Evolutionary conservation across 2,797 vertebrate species (phyloP).

Genomic region (Chaetophractus vellerosus): DNA sequence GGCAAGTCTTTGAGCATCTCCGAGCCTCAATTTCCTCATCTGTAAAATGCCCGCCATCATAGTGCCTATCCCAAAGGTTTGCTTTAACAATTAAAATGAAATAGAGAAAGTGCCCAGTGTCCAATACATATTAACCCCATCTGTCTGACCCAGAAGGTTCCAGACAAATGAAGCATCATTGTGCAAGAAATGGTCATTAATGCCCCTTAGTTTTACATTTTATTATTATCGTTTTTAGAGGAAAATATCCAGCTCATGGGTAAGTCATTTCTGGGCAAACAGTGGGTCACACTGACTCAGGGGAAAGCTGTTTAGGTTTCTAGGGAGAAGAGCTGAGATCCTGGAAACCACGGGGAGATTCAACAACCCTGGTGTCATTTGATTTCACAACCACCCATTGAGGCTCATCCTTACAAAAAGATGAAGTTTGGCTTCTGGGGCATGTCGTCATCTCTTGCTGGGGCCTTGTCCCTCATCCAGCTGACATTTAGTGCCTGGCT

Average conservation of each 20-base stretch:
- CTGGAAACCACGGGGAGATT: not conserved
- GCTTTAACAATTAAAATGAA: not conserved
- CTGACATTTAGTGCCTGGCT: not conserved
- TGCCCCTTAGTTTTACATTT: not conserved
- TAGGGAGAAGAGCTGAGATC: not conserved
- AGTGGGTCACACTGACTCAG: not conserved
- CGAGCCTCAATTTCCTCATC: conserved; percentile 19
- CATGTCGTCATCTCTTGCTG: not conserved
- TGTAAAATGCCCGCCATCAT: not conserved
- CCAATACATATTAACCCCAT: not conserved
- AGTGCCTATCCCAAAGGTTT: not conserved
- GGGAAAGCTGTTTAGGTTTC: not conserved
- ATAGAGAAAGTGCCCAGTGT: not conserved
- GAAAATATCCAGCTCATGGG: not conserved
- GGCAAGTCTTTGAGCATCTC: not conserved
- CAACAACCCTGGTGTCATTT: not conserved
- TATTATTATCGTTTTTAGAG: not conserved
- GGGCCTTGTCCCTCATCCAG: not conserved
- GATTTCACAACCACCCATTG: not conserved
- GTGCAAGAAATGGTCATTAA: not conserved
- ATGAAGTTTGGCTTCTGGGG: not conserved
- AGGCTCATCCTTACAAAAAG: not conserved
- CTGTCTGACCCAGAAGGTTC: conserved; percentile 30
- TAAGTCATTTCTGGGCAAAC: not conserved
- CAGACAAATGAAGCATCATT: not conserved